Evolutionary conservation across 2,113 vertebrate species (phyloP).

Genomic region (Lagopus leucura): DNA sequence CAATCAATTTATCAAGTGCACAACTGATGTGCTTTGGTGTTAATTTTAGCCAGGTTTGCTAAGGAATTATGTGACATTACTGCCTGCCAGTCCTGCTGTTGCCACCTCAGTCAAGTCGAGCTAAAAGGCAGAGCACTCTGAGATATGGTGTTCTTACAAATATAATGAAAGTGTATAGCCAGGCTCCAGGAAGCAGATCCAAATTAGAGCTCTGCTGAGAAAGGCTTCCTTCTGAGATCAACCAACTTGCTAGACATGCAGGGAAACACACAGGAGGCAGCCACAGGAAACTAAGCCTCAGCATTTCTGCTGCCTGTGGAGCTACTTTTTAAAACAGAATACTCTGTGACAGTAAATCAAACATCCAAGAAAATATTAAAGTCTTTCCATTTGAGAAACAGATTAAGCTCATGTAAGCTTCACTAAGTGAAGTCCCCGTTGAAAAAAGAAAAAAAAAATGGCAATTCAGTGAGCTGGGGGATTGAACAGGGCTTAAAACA

Average conservation of each 20-base stretch:
- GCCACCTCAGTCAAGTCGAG: background rate
- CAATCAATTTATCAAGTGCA: background rate
- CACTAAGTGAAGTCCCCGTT: background rate
- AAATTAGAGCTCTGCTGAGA: background rate
- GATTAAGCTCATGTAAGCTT: background rate
- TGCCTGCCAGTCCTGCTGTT: background rate
- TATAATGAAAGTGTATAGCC: background rate
- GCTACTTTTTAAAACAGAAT: conserved; percentile 8
- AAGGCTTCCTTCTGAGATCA: background rate
- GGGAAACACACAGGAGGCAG: background rate
- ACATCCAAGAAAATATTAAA: background rate
- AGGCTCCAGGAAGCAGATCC: background rate
- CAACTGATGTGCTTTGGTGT: background rate
- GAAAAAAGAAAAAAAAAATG: background rate
- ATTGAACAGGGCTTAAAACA: background rate
- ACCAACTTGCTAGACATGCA: background rate
- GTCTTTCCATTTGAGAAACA: background rate
- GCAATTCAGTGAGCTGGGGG: background rate
- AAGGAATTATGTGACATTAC: background rate
- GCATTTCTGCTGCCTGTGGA: conserved; percentile 3
- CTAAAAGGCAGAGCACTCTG: background rate
- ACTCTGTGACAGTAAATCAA: background rate
- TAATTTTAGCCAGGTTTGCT: background rate
- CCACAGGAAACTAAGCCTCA: background rate
- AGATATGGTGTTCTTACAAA: background rate